A percentile compares a stretch with the other conserved stretches of the same genome.
phyloP scores from a whole-genome alignment of 2,113 vertebrate species.

The Eublepharis macularius region DNA sequence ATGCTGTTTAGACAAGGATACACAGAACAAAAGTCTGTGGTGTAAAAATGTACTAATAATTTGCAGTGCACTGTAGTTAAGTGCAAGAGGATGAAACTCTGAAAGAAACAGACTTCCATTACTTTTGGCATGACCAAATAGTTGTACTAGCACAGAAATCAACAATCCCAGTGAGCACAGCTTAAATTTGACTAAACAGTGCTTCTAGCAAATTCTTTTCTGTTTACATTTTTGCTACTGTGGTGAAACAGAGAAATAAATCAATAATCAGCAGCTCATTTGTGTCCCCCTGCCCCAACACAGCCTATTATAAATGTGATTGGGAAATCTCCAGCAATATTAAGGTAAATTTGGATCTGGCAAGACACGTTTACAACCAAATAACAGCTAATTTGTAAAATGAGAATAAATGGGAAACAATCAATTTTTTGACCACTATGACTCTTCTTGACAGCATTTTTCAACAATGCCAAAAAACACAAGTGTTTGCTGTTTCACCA shows the following conservation, averaged over 20 bases:
- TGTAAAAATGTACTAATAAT: not conserved
- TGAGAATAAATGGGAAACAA: not conserved
- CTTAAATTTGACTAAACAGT: conserved; percentile 28
- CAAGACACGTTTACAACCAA: not conserved
- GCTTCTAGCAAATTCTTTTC: not conserved
- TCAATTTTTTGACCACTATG: not conserved
- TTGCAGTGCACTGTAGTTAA: not conserved
- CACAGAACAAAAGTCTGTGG: not conserved
- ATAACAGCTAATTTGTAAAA: conserved; percentile 19
- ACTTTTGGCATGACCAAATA: conserved; percentile 37
- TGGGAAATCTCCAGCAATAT: conserved; percentile 3
- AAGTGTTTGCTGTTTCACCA: conserved; percentile 16
- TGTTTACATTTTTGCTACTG: conserved; percentile 12
- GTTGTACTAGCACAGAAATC: conserved; percentile 32
- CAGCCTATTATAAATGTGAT: not conserved
- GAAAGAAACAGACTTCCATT: conserved; percentile 32
- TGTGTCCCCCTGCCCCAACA: not conserved
- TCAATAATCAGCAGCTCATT: not conserved
- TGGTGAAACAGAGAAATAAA: not conserved
- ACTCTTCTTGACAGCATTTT: not conserved
- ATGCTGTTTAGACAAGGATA: not conserved
- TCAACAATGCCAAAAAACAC: conserved; percentile 17
- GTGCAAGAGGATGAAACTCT: not conserved
- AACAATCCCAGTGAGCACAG: conserved; percentile 36
- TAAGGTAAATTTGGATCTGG: not conserved